Base-by-base conservation (phyloP, 2,888 invertebrate genomes). In the Aporophyla nigra region DNA sequence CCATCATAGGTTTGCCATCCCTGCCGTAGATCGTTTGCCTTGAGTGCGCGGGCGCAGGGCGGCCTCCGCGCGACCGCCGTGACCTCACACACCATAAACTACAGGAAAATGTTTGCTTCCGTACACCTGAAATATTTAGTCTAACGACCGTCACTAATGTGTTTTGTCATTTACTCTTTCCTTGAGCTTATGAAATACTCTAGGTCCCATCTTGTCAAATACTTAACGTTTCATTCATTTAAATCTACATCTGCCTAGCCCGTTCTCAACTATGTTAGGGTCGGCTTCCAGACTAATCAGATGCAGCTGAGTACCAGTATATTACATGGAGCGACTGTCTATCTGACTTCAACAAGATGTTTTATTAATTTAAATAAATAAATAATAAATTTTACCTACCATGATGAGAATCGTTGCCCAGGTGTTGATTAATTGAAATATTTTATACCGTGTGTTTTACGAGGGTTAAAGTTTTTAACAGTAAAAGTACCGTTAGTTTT, bases 61-160 rank as follows among this genome's bases (percentile, higher is more conserved):
- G 80, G 78, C 70, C 82, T 85, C 81, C 76, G 70, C 19, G 78
- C 82, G 86, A 85, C 87, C 83, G 80, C 67, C 33, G 80, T 88
- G 91, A 89, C 91, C 91, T 91, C 86, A 87, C 87, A 87, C 85
- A 84, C 80, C 87, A 88, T 90, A 86, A 86, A 79, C 84, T 83
- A 81, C 83, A 90, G 91, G 91, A 90, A 91, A 91, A 91, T 84
- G 76, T 83, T 73, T 72, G 84, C 88, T 91, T 91, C 91, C 90
- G 90, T 82, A 87, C 87, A 85, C 76, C 86, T 88, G 84, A 83
- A 86, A 85, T 81, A 82, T 76, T 86, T 85, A 74, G 80, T 75
- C 71, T 85, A 87, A 76, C 77, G 71, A 84, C 72, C 74, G 53
- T 74, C 61, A 61, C 70, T 85, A 81, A 88, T 87, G 73, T 33